phyloP scores from a whole-genome alignment of 2,113 vertebrate genomes.

The Psilopsiagon aurifrons region DNA sequence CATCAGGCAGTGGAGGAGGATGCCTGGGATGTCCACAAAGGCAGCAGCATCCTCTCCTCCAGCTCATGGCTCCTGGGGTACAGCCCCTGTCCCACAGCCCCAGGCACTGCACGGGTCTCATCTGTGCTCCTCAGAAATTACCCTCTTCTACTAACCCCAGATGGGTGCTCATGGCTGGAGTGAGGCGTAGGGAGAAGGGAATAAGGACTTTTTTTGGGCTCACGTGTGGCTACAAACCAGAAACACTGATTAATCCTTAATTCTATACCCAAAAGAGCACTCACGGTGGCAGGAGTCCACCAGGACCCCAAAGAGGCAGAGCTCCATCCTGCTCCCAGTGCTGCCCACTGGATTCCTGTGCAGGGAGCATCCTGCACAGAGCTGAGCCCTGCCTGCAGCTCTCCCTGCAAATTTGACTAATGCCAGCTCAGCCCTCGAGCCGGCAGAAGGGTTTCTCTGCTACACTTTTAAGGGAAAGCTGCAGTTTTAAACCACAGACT shows the following conservation, averaged over 20 bases:
- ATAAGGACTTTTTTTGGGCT: not conserved
- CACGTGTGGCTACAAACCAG: not conserved
- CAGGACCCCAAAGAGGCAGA: not conserved
- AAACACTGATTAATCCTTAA: not conserved
- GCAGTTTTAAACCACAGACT: conserved; percentile 78
- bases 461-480: conserved; percentile 62
- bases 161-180: rapidly evolving
- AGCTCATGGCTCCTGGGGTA: not conserved
- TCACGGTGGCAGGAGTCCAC: rapidly evolving
- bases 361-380: rapidly evolving
- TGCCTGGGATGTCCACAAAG: not conserved
- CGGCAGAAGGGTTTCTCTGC: conserved; percentile 10
- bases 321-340: not conserved
- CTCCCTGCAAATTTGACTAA: not conserved
- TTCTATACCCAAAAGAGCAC: rapidly evolving
- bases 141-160: rapidly evolving
- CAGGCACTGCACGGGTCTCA: not conserved
- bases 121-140: rapidly evolving
- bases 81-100: not conserved
- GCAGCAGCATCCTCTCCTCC: not conserved
- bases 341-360: rapidly evolving
- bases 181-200: rapidly evolving
- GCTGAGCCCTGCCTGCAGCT: not conserved
- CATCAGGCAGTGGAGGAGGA: not conserved
- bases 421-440: not conserved